A percentile compares a stretch with the other conserved stretches of the same genome.
phyloP scores from a whole-genome alignment of 2,888 invertebrate genomes.

The Allolobophora icterica region DNA sequence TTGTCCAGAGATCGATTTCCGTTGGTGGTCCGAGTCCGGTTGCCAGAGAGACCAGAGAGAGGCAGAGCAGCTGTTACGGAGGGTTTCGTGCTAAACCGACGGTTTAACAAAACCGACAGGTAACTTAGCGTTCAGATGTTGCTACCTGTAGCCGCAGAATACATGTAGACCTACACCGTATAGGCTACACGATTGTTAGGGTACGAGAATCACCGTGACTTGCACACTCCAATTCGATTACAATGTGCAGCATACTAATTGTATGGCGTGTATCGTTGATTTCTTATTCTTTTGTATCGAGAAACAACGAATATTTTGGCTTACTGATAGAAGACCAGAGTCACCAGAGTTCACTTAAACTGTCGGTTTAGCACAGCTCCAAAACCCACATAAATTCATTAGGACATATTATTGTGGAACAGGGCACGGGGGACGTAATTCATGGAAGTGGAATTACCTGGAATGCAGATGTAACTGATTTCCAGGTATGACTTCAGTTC shows the following conservation, averaged over 20 bases:
- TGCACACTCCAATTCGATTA: too few relatives aligned
- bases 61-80: too few relatives aligned
- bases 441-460: background rate
- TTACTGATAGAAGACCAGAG: background rate
- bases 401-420: background rate
- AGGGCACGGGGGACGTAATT: background rate
- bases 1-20: too few relatives aligned
- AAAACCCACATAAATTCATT: background rate
- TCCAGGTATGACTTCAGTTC: slow-evolving; percentile 39
- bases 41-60: too few relatives aligned
- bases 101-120: too few relatives aligned
- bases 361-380: background rate
- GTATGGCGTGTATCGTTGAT: background rate
- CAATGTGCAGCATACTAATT: background rate
- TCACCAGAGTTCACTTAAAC: background rate
- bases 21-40: too few relatives aligned
- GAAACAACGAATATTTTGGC: background rate
- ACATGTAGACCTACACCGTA: too few relatives aligned
- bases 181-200: too few relatives aligned
- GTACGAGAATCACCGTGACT: too few relatives aligned
- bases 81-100: too few relatives aligned
- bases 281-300: background rate
- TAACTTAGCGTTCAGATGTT: too few relatives aligned
- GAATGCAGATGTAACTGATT: slow-evolving; percentile 38
- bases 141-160: too few relatives aligned